A percentile compares a stretch with the other conserved stretches of the same genome.
Conservation (phyloP, 2,888 invertebrate genomes). For the Meghimatium bilineatum region DNA sequence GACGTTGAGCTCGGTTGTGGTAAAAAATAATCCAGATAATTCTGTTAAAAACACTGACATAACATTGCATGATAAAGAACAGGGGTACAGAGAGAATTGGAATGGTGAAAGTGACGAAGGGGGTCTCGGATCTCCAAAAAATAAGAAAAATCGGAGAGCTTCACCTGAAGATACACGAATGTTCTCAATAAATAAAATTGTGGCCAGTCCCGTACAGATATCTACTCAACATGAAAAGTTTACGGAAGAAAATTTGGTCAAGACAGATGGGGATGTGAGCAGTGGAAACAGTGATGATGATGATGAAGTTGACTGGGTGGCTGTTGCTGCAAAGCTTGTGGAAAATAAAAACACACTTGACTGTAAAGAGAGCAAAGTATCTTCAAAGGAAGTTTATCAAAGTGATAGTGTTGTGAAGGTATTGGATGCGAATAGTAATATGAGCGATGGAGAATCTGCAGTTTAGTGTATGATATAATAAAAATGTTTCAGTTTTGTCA, state of each 20-base stretch:
- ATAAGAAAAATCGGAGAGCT: too few relatives aligned
- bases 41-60: neutral
- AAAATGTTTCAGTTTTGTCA: too few relatives aligned
- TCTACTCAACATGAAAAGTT: neutral
- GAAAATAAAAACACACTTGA: neutral
- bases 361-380: neutral
- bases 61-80: neutral
- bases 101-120: slow-evolving; percentile 9
- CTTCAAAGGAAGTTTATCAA: neutral
- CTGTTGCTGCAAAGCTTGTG: slow-evolving; percentile 19
- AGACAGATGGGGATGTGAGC: neutral
- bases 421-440: neutral
- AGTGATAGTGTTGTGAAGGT: neutral
- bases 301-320: slow-evolving; percentile 20
- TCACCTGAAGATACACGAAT: neutral
- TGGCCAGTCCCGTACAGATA: neutral
- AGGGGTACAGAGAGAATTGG: neutral
- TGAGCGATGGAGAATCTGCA: neutral
- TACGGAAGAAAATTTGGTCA: neutral
- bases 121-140: neutral
- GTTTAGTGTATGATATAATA: neutral
- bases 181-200: neutral
- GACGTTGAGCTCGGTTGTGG: neutral
- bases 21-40: neutral
- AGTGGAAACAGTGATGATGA: slow-evolving; percentile 9